phyloP scores from a whole-genome alignment of 1,140 invertebrate species.

The Zelostemma sp. region DNA sequence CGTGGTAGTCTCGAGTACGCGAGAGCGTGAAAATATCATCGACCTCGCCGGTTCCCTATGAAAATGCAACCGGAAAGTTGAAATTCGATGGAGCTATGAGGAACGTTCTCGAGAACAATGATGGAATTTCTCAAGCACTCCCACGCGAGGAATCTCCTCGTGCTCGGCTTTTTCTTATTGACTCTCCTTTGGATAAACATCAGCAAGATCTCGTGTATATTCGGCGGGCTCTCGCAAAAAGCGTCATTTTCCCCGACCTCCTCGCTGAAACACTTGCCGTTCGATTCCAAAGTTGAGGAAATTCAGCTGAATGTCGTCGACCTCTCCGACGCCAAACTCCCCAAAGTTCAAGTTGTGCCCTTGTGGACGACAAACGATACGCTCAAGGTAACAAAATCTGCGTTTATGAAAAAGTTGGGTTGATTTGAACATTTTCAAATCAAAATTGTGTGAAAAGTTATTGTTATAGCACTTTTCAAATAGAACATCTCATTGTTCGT shows the following conservation, averaged over 20 bases:
- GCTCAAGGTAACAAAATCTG: too few relatives aligned
- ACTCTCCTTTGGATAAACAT: conserved; percentile 9
- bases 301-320: conserved; percentile 36
- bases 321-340: conserved; percentile 12
- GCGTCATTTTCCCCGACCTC: neutral
- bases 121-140: conserved; percentile 7
- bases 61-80: neutral
- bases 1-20: neutral
- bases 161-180: conserved; percentile 3
- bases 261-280: neutral
- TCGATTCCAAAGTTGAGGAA: conserved; percentile 36
- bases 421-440: too few relatives aligned
- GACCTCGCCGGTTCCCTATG: too few relatives aligned
- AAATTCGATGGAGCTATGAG: neutral
- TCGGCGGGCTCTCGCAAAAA: conserved; percentile 3
- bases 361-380: conserved; percentile 51
- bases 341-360: conserved; percentile 52
- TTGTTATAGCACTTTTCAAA: too few relatives aligned
- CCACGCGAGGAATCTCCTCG: conserved; percentile 2
- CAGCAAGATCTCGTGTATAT: conserved; percentile 8
- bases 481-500: too few relatives aligned
- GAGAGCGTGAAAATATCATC: too few relatives aligned
- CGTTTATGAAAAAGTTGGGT: too few relatives aligned
- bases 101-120: neutral
- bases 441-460: too few relatives aligned